These are phyloP conservation scores for Pomacea canaliculata DNA, from an alignment of 2,888 invertebrate genomes.

Conservation along the genomic window DNA sequence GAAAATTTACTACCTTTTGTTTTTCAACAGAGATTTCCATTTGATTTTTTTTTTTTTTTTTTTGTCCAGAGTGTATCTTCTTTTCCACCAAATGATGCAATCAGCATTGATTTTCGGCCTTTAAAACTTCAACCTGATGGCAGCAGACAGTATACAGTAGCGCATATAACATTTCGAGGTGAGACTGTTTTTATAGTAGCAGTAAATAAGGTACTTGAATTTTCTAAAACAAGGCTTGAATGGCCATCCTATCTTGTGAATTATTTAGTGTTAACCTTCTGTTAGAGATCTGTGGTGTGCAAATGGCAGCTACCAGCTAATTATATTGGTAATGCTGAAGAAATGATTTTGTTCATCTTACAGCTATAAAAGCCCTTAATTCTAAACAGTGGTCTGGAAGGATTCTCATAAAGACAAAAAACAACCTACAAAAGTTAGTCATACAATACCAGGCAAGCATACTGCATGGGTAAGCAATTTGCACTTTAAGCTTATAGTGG, in stretches of 20 bases:
- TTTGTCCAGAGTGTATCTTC: constrained; percentile 63
- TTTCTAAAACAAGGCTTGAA: neutral
- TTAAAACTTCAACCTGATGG: constrained; percentile 78
- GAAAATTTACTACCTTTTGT: too few relatives aligned
- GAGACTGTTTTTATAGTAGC: constrained; percentile 25
- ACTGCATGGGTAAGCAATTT: constrained; percentile 69
- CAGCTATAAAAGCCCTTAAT: constrained; percentile 70
- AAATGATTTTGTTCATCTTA: constrained; percentile 12
- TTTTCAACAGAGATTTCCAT: too few relatives aligned
- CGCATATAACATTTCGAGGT: constrained; percentile 81
- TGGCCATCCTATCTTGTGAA: neutral
- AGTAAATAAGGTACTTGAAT: too few relatives aligned
- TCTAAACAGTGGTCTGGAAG: constrained; percentile 70
- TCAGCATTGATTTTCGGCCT: constrained; percentile 79
- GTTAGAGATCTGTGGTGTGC: too few relatives aligned
- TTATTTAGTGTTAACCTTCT: neutral
- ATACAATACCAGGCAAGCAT: constrained; percentile 78
- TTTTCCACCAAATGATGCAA: constrained; percentile 77
- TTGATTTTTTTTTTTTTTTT: too few relatives aligned
- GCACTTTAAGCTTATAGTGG: too few relatives aligned
- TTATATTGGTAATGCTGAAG: too few relatives aligned
- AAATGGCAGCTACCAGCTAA: too few relatives aligned
- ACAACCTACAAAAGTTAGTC: constrained; percentile 72
- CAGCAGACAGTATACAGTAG: constrained; percentile 76
- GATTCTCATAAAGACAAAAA: constrained; percentile 72